Conservation (phyloP, 2,113 vertebrate species). For the Bufo gargarizans region DNA sequence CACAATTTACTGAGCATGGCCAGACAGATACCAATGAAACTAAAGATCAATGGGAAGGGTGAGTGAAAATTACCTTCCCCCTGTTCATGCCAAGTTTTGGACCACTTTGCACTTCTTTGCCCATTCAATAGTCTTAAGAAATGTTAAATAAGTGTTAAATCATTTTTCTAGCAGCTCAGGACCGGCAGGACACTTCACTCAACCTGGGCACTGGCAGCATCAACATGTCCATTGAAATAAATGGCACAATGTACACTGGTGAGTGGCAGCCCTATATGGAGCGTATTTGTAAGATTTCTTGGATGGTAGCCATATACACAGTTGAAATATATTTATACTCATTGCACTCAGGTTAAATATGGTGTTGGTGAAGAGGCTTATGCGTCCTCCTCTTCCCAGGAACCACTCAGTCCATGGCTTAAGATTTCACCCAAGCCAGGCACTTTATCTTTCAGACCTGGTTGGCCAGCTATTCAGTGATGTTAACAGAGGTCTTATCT, state of each 20-base stretch:
- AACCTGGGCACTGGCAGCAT: conserved; percentile 77
- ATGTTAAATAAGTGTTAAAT: background rate
- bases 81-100: background rate
- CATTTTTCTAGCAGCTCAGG: conserved; percentile 66
- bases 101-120: background rate
- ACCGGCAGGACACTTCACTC: conserved; percentile 72
- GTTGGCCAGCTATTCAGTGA: too few relatives aligned
- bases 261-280: conserved; percentile 47
- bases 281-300: background rate
- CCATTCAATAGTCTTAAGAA: background rate
- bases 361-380: too few relatives aligned
- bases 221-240: conserved; percentile 84
- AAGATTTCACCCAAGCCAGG: too few relatives aligned
- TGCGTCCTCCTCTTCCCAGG: too few relatives aligned
- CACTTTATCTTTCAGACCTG: too few relatives aligned
- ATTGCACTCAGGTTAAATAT: too few relatives aligned
- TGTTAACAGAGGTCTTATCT: too few relatives aligned
- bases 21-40: conserved; percentile 87
- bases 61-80: conserved; percentile 50
- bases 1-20: conserved; percentile 91
- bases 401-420: too few relatives aligned
- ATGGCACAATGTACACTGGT: conserved; percentile 81
- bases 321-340: background rate
- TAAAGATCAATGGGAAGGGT: conserved; percentile 88
- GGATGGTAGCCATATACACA: too few relatives aligned